phyloP scores from a whole-genome alignment of 2,888 invertebrate species.

The Lycia hirtaria region DNA sequence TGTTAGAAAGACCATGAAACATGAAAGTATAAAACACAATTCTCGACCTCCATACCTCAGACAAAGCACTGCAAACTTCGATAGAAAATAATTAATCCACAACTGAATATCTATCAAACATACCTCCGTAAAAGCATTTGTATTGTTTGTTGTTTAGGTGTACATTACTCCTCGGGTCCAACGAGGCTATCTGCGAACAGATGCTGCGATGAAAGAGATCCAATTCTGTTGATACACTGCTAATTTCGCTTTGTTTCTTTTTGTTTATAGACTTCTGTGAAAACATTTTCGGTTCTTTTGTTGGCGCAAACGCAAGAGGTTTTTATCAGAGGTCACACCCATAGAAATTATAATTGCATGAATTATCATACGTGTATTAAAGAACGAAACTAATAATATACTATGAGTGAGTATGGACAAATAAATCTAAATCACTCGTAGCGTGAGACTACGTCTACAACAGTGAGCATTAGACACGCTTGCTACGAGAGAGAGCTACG shows the following conservation, averaged over 20 bases:
- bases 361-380: too few relatives aligned
- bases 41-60: not conserved
- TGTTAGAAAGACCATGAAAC: too few relatives aligned
- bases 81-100: conserved; percentile 3
- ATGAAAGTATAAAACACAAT: not conserved
- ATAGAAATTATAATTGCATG: too few relatives aligned
- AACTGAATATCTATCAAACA: not conserved
- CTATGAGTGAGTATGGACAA: too few relatives aligned
- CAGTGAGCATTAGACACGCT: too few relatives aligned
- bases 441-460: too few relatives aligned
- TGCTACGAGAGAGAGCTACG: not conserved
- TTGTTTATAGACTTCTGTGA: not conserved
- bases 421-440: too few relatives aligned
- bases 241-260: conserved; percentile 10
- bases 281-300: not conserved
- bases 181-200: not conserved
- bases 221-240: conserved; percentile 1
- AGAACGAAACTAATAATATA: too few relatives aligned
- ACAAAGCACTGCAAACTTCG: not conserved
- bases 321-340: not conserved
- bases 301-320: not conserved
- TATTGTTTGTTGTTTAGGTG: not conserved
- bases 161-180: not conserved
- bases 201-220: conserved; percentile 6
- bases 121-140: not conserved